Evolutionary conservation across 2,888 invertebrate genomes (phyloP), one percentile per base, ranked within the genome.

Genomic region (Diadegma fenestrale): DNA sequence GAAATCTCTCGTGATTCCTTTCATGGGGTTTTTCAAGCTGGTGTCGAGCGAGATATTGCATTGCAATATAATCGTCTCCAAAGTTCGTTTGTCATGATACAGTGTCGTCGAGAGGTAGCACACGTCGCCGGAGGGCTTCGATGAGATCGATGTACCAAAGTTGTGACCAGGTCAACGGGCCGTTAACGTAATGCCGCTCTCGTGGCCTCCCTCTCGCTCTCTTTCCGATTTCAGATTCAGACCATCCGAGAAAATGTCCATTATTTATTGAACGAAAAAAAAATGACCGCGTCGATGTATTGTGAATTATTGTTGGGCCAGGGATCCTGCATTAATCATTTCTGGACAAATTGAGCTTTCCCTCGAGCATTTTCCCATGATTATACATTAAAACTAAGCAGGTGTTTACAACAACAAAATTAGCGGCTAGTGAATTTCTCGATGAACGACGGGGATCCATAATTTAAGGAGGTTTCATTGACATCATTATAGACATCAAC

Each of bases 141-240:
- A 81, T 68, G 75, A 81, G 80, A 61, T 75, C 75, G 58, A 75
- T 68, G 63, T 63, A 63, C 75, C 45, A 19, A 14, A 61, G 61
- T 58, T 81, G 33, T 45, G 75, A 61, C 72, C 51, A 71, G 30
- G 58, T 41, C 64, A 66, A 73, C 48, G 68, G 19, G 68, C 48
- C 75, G 75, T 54, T 54, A 72, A 80, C 72, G 17, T 43, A 61
- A 68, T 48, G 58, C 48, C 26, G 75, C 68, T 30, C 68, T 64
- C 72, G 41, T 3, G 22, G 10, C 51, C 33, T 33, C 33, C 6
- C 41, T 58, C 33, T 33, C 26, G 12, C 43, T 10, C 45, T 19
- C 26, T n/a, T n/a, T n/a, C 19, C 73, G 41, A 71, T 58, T 14
- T 8, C 43, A 75, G 30, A 75, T 75, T 63, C 33, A n/a, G 33